phyloP scores from a whole-genome alignment of 2,797 vertebrate genomes.

The Protonibea diacanthus region DNA sequence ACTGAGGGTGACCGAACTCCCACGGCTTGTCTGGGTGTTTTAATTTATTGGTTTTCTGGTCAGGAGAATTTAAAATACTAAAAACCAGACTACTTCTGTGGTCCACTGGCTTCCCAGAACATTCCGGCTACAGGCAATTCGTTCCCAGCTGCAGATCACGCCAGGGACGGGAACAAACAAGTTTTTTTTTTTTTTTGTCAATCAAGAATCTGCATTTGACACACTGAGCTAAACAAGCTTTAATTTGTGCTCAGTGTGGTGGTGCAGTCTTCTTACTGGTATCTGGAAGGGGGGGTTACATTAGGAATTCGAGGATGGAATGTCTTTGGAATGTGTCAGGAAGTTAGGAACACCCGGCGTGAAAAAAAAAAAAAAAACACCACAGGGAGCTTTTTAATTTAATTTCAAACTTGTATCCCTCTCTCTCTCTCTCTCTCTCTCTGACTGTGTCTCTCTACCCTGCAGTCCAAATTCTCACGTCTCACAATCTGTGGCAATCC shows the following conservation, averaged over 20 bases:
- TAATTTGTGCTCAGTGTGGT: conserved; percentile 51
- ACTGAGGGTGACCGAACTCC: conserved; percentile 42
- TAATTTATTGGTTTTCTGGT: conserved; percentile 65
- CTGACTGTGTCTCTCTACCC: neutral
- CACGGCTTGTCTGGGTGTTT: conserved; percentile 46
- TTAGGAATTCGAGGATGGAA: conserved; percentile 68
- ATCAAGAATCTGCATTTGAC: conserved; percentile 25
- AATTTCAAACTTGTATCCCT: conserved; percentile 32
- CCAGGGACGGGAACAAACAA: conserved; percentile 37
- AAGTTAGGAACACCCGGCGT: conserved; percentile 52
- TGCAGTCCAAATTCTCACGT: conserved; percentile 3
- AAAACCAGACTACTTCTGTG: conserved; percentile 68
- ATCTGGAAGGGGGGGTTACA: conserved; percentile 48
- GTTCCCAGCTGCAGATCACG: conserved; percentile 55
- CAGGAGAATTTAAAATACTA: conserved; percentile 51
- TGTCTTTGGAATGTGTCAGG: conserved; percentile 76
- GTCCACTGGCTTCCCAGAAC: conserved; percentile 55
- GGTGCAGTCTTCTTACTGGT: conserved; percentile 39
- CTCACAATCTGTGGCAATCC: conserved; percentile 8
- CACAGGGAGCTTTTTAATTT: conserved; percentile 76
- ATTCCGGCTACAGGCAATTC: conserved; percentile 57
- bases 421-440: neutral
- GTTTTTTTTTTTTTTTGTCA: conserved; percentile 34
- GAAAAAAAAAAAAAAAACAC: conserved; percentile 31
- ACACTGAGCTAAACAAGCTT: conserved; percentile 36